Conservation (phyloP, 2,888 invertebrate species). For the Caenorhabditis macrosperma region DNA sequence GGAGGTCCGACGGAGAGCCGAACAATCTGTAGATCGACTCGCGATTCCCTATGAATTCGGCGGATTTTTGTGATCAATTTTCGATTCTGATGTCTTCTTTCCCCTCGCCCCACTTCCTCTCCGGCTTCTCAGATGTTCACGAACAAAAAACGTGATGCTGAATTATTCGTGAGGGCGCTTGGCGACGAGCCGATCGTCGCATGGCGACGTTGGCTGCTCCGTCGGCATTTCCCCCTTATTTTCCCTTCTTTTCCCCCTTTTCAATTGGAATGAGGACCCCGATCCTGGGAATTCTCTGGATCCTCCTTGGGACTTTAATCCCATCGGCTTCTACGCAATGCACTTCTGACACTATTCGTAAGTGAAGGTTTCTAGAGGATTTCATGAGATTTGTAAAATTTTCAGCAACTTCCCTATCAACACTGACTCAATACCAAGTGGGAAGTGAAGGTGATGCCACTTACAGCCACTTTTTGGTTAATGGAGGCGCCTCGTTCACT, state of each 20-base stretch:
- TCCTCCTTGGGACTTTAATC: background rate
- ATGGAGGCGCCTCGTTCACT: conserved; percentile 35
- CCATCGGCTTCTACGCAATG: conserved; percentile 12
- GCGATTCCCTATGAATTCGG: conserved; percentile 42
- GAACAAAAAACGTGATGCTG: conserved; percentile 30
- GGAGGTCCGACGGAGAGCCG: conserved; percentile 15
- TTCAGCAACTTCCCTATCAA: conserved; percentile 42
- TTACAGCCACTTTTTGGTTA: conserved; percentile 48
- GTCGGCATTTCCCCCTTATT: conserved; percentile 22
- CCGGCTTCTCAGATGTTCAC: conserved; percentile 19
- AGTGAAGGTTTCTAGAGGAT: background rate
- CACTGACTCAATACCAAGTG: conserved; percentile 38
- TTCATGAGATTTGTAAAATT: background rate
- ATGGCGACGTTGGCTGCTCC: conserved; percentile 16
- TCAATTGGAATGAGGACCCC: conserved; percentile 1
- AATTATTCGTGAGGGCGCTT: conserved; percentile 32
- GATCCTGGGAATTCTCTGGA: background rate
- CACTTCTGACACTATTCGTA: conserved; percentile 42
- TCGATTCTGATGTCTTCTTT: conserved; percentile 15
- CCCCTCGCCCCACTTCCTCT: background rate
- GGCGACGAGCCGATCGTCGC: conserved; percentile 31
- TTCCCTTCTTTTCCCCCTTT: conserved; percentile 8
- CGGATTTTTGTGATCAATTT: conserved; percentile 10
- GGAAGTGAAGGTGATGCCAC: conserved; percentile 36
- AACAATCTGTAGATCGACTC: conserved; percentile 28